Evolutionary conservation across 2,113 vertebrate species (phyloP), one percentile per base, ranked within the genome.

Genomic region (Channa maculata): DNA sequence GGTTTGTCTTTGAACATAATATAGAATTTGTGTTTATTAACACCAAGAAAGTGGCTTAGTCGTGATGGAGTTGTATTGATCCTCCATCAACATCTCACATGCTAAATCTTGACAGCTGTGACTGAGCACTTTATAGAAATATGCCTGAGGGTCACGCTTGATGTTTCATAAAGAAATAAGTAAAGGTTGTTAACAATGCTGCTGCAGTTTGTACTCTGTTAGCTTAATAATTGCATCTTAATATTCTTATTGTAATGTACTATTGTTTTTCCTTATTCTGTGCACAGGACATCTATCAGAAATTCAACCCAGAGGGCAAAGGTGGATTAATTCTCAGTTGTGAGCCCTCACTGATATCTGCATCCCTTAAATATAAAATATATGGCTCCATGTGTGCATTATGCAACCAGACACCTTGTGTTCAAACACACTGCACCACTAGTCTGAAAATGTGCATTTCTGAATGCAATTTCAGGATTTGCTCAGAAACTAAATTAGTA

Each of bases 21-120:
- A 71, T 75, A 83, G 73, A 49, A 58, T 77, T 60, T 66, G 60
- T 41, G 5, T 81, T 74, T 75, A 57, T 76, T 84, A 33, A 50
- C 48, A 38, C 14, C 14, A 73, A 80, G 75, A 59, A 36, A 50
- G 76, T 14, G 65, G 71, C 65, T 77, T 8, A 81, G 82, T 55
- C 41, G 33, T 75, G 79, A 83, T 78, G 49, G 79, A 77, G 71
- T 15, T 58, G 51, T 69, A 88, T 88, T 77, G 89, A 92, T 88
- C 71, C 15, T 58, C 49, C 13, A 60, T 75, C 60, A 82, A 44
- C 77, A 65, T 10, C 59, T 39, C 49, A 39, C 53, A 72, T 51
- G 63, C 60, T 80, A 80, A 92, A 87, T 71, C 65, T 66, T 75
- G 89, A 82, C 77, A 80, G 5, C 73, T 65, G 50, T 76, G 81